Evolutionary conservation across 2,888 invertebrate genomes (phyloP), one percentile per base, ranked within the genome.

Genomic region (Pristionchus japonicus): DNA sequence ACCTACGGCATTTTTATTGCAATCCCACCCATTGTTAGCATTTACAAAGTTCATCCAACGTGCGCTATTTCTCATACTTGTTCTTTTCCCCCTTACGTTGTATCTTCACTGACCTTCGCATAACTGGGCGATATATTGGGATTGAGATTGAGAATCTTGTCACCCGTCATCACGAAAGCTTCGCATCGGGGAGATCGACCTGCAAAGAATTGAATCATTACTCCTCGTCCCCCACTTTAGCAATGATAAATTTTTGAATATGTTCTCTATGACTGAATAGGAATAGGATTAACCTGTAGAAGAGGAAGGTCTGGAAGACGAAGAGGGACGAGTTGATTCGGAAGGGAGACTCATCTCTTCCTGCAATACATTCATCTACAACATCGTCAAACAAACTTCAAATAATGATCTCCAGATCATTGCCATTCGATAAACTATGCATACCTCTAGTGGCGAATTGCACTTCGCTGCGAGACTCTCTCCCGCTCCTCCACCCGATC

Each of bases 121-220:
- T 92, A 93, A 82, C 88, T 89, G 34, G 93, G 92, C 40, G 93
- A 93, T 52, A 93, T 92, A 80, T 93, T 93, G 13, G 92, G 91
- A 74, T 93, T 92, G 43, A 93, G 89, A 83, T 90, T 90, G 52
- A 93, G 90, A 74, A 93, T 94, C 80, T 93, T 91, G 70, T 93
- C 93, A 34, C 93, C 93, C 27, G 93, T 93, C 93, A 93, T 94
- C 27, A 93, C 91, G 88, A 91, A 93, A 20, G 93, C 93, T 85
- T 93, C 93, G 57, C 87, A 87, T 27, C 87, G 87, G n/a, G 87
- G 87, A 77, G 74, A 77, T 34, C 77, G 64, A 27, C 64, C 86
- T 43, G 86, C 2, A 27, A n/a, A 37, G 34, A 61, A 61, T n/a
- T n/a, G 84, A 57, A 37, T 20, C 0, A 85, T 15, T 37, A 70